Conservation (phyloP, 1,140 invertebrate species). For the Steinernema feltiae region DNA sequence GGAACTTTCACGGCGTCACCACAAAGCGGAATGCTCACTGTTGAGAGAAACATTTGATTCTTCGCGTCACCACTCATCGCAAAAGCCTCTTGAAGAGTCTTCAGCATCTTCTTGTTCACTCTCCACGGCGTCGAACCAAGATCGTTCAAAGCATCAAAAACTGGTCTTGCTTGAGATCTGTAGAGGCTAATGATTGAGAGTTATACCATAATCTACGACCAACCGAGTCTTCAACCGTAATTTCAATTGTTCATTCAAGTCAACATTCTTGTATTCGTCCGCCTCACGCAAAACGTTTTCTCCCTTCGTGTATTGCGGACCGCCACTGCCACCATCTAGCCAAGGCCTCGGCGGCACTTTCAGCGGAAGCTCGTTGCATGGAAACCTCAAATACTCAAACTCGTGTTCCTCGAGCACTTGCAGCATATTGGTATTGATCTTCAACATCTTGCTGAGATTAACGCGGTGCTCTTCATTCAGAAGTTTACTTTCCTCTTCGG, state of each 20-base stretch:
- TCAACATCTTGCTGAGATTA: constrained; percentile 20
- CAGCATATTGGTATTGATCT: constrained; percentile 24
- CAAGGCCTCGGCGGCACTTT: constrained; percentile 36
- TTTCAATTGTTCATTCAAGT: constrained; percentile 26
- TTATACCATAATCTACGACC: too few relatives aligned
- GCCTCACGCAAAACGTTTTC: constrained; percentile 22
- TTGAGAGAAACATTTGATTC: constrained; percentile 20
- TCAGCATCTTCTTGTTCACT: constrained; percentile 70
- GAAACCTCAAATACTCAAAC: constrained; percentile 33
- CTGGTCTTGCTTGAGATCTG: constrained; percentile 62
- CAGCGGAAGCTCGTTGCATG: constrained; percentile 29
- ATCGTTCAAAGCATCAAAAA: constrained; percentile 82
- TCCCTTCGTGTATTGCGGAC: constrained; percentile 22
- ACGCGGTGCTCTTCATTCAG: constrained; percentile 22
- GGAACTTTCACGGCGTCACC: constrained; percentile 23
- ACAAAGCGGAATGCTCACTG: constrained; percentile 42
- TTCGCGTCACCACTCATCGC: constrained; percentile 2
- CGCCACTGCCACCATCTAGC: constrained; percentile 33
- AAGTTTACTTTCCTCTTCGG: constrained; percentile 25
- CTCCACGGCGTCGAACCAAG: constrained; percentile 81
- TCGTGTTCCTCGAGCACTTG: constrained; percentile 22
- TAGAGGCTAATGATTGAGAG: too few relatives aligned
- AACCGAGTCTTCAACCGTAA: constrained; percentile 20
- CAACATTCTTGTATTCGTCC: constrained; percentile 24
- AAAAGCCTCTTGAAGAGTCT: constrained; percentile 28